phyloP scores from a whole-genome alignment of 2,113 vertebrate genomes.

The Nothoprocta pentlandii region DNA sequence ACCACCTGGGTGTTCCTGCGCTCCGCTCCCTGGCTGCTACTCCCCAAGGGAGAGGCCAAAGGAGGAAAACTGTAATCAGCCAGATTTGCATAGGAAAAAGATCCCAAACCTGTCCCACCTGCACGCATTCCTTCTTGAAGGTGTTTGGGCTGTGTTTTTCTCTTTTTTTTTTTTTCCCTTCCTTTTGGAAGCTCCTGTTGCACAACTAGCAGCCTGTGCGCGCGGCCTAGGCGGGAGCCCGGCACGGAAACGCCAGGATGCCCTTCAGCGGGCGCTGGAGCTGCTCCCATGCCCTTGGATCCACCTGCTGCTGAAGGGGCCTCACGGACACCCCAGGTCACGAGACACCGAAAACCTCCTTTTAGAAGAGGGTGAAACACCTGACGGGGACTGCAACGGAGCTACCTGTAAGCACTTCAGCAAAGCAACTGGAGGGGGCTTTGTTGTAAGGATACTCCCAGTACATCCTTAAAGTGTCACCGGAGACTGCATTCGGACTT shows the following conservation, averaged over 20 bases:
- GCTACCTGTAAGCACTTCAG: not conserved
- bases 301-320: not conserved
- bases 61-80: constrained; percentile 40
- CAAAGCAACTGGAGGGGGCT: not conserved
- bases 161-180: too few relatives aligned
- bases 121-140: constrained; percentile 12
- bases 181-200: not conserved
- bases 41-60: constrained; percentile 1
- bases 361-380: not conserved
- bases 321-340: not conserved
- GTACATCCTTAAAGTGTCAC: not conserved
- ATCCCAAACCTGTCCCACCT: constrained; percentile 18
- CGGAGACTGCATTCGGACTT: constrained; percentile 22
- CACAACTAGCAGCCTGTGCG: not conserved
- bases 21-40: not conserved
- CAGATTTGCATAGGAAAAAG: constrained; percentile 17
- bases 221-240: not conserved
- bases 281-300: not conserved
- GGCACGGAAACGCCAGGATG: not conserved
- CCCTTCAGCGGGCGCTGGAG: not conserved
- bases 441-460: not conserved
- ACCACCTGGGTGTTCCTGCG: not conserved
- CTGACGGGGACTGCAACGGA: not conserved
- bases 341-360: not conserved
- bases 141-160: not conserved